Evolutionary conservation across 2,888 invertebrate genomes (phyloP).

Genomic region (Timema podura): DNA sequence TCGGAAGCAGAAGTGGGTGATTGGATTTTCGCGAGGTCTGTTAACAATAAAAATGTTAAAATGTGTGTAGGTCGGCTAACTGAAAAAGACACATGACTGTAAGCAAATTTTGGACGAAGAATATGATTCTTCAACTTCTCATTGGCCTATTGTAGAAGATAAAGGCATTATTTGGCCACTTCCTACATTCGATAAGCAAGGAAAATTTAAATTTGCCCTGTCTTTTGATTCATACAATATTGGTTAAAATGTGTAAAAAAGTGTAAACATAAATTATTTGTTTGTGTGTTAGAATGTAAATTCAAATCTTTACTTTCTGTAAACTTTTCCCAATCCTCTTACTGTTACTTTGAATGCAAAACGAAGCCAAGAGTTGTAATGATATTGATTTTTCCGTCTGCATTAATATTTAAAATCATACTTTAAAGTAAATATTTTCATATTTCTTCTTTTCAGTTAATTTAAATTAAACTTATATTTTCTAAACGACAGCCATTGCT

Average conservation of each 20-base stretch:
- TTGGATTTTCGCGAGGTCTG: not conserved
- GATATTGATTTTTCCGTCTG: no score
- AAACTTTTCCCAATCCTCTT: no score
- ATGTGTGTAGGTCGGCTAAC: not conserved
- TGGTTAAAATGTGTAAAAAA: not conserved
- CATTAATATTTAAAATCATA: no score
- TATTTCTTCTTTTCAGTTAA: no score
- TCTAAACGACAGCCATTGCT: no score
- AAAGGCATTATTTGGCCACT: not conserved
- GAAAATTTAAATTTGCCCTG: not conserved
- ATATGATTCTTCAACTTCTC: not conserved
- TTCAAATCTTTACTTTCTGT: no score
- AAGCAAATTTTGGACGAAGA: not conserved
- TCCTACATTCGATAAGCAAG: not conserved
- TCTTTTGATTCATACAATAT: constrained; percentile 6
- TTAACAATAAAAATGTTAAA: not conserved
- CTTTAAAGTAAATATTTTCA: no score
- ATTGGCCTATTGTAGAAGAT: constrained; percentile 6
- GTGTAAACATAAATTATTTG: no score
- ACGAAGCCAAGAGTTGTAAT: no score
- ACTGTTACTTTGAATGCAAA: no score
- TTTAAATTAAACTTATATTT: no score
- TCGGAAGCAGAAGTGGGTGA: not conserved
- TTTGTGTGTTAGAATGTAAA: no score
- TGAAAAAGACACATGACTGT: not conserved